Conservation (phyloP, 1,140 invertebrate genomes). For the Bombus affinis region DNA sequence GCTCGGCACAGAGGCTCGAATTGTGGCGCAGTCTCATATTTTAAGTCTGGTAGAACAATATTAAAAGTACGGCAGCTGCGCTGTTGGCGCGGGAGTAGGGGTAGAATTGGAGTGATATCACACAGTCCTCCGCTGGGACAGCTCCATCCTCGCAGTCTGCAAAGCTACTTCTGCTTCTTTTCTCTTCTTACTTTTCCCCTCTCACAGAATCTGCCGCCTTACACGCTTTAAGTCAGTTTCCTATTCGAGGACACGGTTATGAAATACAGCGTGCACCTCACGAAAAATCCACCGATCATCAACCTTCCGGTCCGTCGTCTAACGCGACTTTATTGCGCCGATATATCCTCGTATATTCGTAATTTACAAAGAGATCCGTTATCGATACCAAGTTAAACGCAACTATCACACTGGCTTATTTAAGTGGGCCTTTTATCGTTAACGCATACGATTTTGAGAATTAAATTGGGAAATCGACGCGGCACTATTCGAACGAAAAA, state of each 20-base stretch:
- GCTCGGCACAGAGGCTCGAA: conserved; percentile 51
- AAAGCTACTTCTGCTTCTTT: conserved; percentile 54
- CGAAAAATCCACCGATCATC: conserved; percentile 51
- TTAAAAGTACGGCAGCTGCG: conserved; percentile 79
- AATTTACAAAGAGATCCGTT: conserved; percentile 37
- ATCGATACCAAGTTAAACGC: not conserved
- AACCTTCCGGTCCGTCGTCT: conserved; percentile 32
- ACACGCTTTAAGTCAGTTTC: conserved; percentile 50
- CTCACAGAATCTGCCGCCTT: conserved; percentile 18
- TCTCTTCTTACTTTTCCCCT: conserved; percentile 53
- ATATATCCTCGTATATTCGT: conserved; percentile 28
- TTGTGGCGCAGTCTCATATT: conserved; percentile 76
- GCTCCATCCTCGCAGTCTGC: conserved; percentile 68
- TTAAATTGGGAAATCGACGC: not conserved
- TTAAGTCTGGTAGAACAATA: conserved; percentile 79
- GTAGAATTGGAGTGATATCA: conserved; percentile 61
- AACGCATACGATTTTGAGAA: not conserved
- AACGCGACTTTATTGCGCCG: conserved; percentile 26
- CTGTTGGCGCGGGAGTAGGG: conserved; percentile 56
- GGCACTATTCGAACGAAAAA: not conserved
- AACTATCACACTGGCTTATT: no score
- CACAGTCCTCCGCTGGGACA: conserved; percentile 67
- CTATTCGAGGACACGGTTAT: conserved; percentile 38
- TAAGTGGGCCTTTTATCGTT: not conserved
- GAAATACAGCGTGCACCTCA: conserved; percentile 48